These are phyloP conservation scores for Erinaceus europaeus DNA, from an alignment of 2,113 vertebrate species.

Conservation along the genomic window DNA sequence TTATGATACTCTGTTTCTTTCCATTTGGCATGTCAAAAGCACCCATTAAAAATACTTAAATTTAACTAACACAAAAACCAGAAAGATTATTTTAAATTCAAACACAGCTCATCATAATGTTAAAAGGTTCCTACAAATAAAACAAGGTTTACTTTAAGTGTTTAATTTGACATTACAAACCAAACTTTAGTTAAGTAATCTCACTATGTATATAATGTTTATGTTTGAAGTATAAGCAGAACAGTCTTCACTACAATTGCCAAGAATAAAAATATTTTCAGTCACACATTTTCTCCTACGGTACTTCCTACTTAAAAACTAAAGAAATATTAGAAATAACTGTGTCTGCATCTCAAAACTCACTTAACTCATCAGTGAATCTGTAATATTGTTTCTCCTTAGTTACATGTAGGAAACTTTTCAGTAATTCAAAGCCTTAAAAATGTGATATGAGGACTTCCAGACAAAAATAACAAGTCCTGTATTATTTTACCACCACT, in stretches of 20 bases:
- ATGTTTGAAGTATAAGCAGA: not conserved
- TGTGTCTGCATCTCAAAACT: constrained; percentile 5
- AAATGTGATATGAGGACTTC: not conserved
- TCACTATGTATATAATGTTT: not conserved
- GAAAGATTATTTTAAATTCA: constrained; percentile 55
- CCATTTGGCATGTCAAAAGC: constrained; percentile 47
- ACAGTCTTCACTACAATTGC: not conserved
- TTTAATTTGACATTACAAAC: constrained; percentile 45
- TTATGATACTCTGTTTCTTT: constrained; percentile 34
- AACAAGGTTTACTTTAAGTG: constrained; percentile 8
- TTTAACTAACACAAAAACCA: constrained; percentile 46
- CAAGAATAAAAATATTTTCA: no score
- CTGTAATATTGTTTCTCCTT: not conserved
- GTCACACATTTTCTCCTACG: not conserved
- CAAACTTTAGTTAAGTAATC: constrained; percentile 24
- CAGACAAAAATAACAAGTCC: no score
- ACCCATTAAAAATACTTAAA: constrained; percentile 43
- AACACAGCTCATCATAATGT: constrained; percentile 10
- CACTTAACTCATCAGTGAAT: not conserved
- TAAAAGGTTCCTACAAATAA: constrained; percentile 35
- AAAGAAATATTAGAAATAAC: not conserved
- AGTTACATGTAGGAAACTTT: not conserved
- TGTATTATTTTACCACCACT: no score
- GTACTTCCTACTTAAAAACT: not conserved
- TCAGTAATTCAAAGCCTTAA: not conserved